A percentile compares a stretch with the other conserved stretches of the same genome.
Evolutionary conservation across 35 echinoderm and acorn worm species (phyloP).

Genomic region (Heliocidaris tuberculata): DNA sequence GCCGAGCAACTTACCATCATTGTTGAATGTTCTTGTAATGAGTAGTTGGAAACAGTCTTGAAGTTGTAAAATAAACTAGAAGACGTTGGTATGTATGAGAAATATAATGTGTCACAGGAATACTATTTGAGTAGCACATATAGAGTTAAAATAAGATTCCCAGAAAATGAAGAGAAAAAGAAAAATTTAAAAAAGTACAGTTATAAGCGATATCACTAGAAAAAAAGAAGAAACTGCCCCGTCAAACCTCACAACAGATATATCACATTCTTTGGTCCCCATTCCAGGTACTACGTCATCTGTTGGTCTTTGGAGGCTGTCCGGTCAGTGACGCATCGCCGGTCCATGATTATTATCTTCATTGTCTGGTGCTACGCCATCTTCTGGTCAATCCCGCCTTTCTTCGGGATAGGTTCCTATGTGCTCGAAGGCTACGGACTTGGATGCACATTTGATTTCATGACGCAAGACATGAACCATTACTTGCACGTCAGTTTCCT

Average conservation of each 20-base stretch:
- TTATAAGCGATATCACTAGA: background rate
- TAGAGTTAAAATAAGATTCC: too few species aligned
- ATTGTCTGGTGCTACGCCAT: conserved; percentile 75
- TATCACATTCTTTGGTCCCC: conserved; percentile 41
- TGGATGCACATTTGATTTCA: conserved; percentile 88
- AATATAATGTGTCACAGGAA: too few species aligned
- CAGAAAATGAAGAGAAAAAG: too few species aligned
- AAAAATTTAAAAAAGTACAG: background rate
- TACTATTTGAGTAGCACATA: too few species aligned
- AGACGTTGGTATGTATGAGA: too few species aligned
- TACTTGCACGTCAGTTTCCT: conserved; percentile 61
- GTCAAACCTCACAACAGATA: conserved; percentile 16
- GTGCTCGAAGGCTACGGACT: conserved; percentile 85
- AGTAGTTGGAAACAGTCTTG: too few species aligned
- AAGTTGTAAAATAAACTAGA: too few species aligned
- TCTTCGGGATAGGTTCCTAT: conserved; percentile 79
- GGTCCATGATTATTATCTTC: conserved; percentile 65
- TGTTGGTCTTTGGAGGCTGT: conserved; percentile 82
- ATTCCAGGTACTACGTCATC: conserved; percentile 90
- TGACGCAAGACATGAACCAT: conserved; percentile 56
- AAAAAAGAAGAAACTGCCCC: background rate
- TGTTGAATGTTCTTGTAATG: too few species aligned
- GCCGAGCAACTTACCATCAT: too few species aligned
- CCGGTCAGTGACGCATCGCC: conserved; percentile 51
- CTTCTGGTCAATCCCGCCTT: conserved; percentile 76